Evolutionary conservation across 2,888 invertebrate genomes (phyloP).

Genomic region (Antheraea yamamai): DNA sequence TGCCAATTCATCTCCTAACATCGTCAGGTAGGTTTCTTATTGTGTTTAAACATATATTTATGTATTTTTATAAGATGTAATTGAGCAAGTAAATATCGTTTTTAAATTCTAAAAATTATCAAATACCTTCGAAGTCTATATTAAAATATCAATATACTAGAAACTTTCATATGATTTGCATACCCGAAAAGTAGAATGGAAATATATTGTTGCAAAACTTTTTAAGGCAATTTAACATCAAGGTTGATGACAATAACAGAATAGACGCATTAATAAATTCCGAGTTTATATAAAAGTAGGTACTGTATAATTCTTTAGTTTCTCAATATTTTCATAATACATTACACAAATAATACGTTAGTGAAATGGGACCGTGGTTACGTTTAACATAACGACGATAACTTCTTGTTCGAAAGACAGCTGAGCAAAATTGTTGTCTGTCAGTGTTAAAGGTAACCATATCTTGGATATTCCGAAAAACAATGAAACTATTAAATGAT

Average conservation of each 20-base stretch:
- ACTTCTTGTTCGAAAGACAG: background rate
- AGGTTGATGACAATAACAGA: constrained; percentile 18
- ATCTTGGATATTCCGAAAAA: background rate
- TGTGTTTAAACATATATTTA: too few species aligned
- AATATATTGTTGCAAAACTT: constrained; percentile 17
- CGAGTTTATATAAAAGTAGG: background rate
- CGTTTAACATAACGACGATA: background rate
- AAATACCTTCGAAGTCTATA: too few species aligned
- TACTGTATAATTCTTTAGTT: background rate
- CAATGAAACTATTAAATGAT: background rate
- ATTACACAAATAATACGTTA: background rate
- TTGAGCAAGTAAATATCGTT: too few species aligned
- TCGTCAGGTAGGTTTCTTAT: too few species aligned
- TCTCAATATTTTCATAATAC: background rate
- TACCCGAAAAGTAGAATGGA: constrained; percentile 10
- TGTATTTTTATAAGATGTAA: too few species aligned
- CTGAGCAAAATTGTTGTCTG: background rate
- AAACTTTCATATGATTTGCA: background rate
- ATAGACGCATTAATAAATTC: background rate
- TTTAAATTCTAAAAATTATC: too few species aligned
- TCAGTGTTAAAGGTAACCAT: background rate
- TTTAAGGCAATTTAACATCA: constrained; percentile 23
- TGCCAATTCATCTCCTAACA: too few species aligned
- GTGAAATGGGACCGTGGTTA: background rate
- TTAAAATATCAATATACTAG: background rate